A percentile compares a stretch with the other conserved stretches of the same genome.
Conservation (phyloP, 2,113 vertebrate genomes). For the Thermophis baileyi region DNA sequence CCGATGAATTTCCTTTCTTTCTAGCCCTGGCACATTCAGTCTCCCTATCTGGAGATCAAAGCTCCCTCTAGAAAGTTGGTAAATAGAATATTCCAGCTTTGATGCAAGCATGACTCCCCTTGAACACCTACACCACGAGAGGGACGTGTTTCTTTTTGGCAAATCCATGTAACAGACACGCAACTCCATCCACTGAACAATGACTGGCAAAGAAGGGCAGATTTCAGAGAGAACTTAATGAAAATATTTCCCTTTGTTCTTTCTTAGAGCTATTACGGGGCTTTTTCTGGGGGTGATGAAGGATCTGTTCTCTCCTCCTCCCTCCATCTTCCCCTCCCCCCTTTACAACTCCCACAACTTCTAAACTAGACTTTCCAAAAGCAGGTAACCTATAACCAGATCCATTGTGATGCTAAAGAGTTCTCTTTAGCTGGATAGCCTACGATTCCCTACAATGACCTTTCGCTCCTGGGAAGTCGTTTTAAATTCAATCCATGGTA, state of each 20-base stretch:
- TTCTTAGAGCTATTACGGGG: conserved; percentile 39
- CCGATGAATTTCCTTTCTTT: conserved; percentile 69
- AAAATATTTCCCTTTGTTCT: conserved; percentile 61
- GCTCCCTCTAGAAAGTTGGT: conserved; percentile 60
- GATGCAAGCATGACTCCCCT: conserved; percentile 49
- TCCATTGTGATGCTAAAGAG: conserved; percentile 79
- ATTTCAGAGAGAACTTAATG: conserved; percentile 57
- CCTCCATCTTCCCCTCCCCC: background rate
- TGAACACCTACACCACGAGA: conserved; percentile 60
- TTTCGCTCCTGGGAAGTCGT: conserved; percentile 78
- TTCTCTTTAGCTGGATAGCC: conserved; percentile 81
- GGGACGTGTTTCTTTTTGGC: conserved; percentile 65
- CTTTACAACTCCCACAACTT: conserved; percentile 11
- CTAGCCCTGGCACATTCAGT: conserved; percentile 54
- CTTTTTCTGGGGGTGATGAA: conserved; percentile 57
- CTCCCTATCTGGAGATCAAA: conserved; percentile 77
- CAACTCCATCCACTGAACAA: conserved; percentile 58
- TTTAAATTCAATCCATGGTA: conserved; percentile 77
- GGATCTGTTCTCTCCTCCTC: conserved; percentile 49
- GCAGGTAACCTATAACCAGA: conserved; percentile 75
- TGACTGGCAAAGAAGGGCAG: conserved; percentile 61
- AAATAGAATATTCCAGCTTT: conserved; percentile 65
- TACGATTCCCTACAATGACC: conserved; percentile 69
- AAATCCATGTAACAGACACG: conserved; percentile 24
- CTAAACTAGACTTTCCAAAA: conserved; percentile 51